A percentile compares a stretch with the other conserved stretches of the same genome.
These are phyloP conservation scores for Rhinichthys klamathensis DNA, from an alignment of 2,113 vertebrate genomes.

Conservation along the genomic window DNA sequence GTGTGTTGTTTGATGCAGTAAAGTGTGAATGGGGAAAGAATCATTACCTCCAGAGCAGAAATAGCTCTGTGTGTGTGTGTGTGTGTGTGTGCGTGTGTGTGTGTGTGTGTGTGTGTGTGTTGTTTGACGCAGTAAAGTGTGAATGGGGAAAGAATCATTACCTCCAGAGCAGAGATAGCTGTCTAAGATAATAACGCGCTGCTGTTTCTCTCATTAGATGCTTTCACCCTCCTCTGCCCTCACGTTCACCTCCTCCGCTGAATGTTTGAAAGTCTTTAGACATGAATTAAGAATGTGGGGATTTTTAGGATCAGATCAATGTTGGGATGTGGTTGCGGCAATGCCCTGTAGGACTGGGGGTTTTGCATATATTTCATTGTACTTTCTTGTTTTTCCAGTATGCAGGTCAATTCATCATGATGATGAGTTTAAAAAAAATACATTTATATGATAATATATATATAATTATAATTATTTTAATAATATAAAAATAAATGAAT, in stretches of 20 bases:
- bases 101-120: too few relatives aligned
- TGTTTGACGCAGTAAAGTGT: constrained; percentile 9
- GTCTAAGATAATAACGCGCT: constrained; percentile 11
- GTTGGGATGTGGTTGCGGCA: constrained; percentile 39
- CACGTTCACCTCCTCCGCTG: constrained; percentile 18
- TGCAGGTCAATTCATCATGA: background rate
- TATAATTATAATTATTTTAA: too few relatives aligned
- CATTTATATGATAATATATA: background rate
- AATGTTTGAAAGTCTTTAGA: constrained; percentile 35
- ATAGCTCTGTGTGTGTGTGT: too few relatives aligned
- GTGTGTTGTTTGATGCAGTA: too few relatives aligned
- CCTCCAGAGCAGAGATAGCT: constrained; percentile 15
- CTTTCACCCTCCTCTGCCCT: constrained; percentile 14
- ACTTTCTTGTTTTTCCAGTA: background rate
- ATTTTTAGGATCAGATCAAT: constrained; percentile 39
- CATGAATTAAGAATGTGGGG: constrained; percentile 47
- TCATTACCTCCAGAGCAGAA: too few relatives aligned
- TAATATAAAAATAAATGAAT: too few relatives aligned
- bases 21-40: too few relatives aligned
- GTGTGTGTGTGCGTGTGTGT: too few relatives aligned
- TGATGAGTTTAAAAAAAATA: too few relatives aligned
- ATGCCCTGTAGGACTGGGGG: background rate
- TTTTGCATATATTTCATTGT: constrained; percentile 8
- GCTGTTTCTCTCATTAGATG: constrained; percentile 55
- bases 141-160: constrained; percentile 23